phyloP scores from a whole-genome alignment of 1,140 invertebrate species.

The Conus ventricosus region DNA sequence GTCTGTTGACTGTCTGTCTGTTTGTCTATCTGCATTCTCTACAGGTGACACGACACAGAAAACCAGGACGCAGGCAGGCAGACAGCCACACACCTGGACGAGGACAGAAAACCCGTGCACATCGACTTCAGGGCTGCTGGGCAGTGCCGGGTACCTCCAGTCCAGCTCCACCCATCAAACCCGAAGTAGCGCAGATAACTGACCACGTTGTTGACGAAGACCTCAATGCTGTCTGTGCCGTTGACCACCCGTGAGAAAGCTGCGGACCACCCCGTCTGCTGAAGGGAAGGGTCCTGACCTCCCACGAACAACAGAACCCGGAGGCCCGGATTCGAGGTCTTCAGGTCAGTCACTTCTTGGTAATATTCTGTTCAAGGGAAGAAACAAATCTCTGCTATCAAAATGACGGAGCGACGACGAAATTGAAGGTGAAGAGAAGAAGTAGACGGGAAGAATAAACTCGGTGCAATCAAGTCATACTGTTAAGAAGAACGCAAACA shows the following conservation, averaged over 20 bases:
- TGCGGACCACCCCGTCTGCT: constrained; percentile 85
- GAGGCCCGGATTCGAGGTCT: constrained; percentile 94
- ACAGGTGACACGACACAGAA: too few relatives aligned
- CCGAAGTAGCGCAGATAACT: background rate
- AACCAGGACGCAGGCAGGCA: too few relatives aligned
- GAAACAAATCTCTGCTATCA: background rate
- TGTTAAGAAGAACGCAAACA: too few relatives aligned
- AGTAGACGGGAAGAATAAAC: background rate
- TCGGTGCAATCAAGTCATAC: too few relatives aligned
- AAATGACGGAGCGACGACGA: background rate
- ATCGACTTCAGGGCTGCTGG: constrained; percentile 93
- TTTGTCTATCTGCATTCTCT: too few relatives aligned
- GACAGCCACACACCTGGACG: constrained; percentile 80
- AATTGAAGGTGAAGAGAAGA: background rate
- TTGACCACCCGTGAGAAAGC: constrained; percentile 51
- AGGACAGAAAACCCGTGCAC: constrained; percentile 92
- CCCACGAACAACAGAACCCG: constrained; percentile 95
- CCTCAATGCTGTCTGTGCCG: constrained; percentile 67
- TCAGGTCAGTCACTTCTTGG: constrained; percentile 69
- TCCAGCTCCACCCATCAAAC: constrained; percentile 89
- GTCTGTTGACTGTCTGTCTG: too few relatives aligned
- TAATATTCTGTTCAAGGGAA: background rate
- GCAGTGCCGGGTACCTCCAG: constrained; percentile 94
- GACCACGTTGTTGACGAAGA: background rate
- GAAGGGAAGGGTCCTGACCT: constrained; percentile 86